phyloP scores from a whole-genome alignment of 2,797 vertebrate species.

The Gobio occitaniae region DNA sequence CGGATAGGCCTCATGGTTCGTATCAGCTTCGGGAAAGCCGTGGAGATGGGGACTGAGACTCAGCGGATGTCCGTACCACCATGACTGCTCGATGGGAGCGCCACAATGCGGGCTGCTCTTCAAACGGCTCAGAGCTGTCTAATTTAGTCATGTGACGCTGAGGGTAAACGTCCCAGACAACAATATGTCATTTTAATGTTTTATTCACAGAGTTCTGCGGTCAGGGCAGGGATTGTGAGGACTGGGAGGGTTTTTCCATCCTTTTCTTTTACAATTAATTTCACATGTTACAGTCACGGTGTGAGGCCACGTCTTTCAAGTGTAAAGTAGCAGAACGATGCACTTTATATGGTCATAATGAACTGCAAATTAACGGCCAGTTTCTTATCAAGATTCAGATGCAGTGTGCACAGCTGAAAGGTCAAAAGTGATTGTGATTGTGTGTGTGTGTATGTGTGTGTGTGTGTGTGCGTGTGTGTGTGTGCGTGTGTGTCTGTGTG shows the following conservation, averaged over 20 bases:
- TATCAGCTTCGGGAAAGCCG: constrained; percentile 57
- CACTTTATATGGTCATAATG: constrained; percentile 6
- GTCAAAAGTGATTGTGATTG: background rate
- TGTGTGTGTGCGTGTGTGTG: background rate
- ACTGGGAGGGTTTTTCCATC: constrained; percentile 39
- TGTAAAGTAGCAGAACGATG: constrained; percentile 49
- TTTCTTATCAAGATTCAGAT: background rate
- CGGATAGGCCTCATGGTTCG: constrained; percentile 68
- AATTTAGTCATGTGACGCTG: constrained; percentile 39
- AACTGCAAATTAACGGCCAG: constrained; percentile 30
- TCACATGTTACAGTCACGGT: constrained; percentile 42
- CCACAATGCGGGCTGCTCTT: constrained; percentile 51
- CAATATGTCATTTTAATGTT: constrained; percentile 51
- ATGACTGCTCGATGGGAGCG: constrained; percentile 54
- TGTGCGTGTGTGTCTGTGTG: no score
- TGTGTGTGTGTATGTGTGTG: background rate
- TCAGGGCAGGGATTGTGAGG: constrained; percentile 14
- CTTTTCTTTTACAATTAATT: constrained; percentile 46
- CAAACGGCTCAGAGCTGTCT: constrained; percentile 50
- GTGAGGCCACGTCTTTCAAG: constrained; percentile 45
- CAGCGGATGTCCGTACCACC: constrained; percentile 61
- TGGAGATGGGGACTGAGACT: constrained; percentile 48
- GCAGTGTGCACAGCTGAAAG: background rate
- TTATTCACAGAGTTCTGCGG: constrained; percentile 48
- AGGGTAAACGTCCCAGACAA: constrained; percentile 47